Percentiles rank a stretch among this genome's conserved stretches.
Evolutionary conservation across 2,888 invertebrate species (phyloP).

Genomic region (Tipula unca): DNA sequence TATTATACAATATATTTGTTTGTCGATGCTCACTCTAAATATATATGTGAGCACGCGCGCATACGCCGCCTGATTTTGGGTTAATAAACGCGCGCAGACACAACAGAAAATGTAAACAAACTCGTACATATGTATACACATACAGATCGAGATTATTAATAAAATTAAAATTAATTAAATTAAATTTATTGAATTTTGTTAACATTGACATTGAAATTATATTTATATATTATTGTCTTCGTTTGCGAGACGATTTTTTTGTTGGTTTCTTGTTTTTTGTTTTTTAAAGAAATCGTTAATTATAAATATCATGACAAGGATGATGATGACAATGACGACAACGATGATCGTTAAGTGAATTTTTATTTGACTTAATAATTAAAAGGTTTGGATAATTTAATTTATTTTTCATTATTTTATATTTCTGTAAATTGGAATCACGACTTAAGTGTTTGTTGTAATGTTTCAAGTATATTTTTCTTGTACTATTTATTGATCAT

Average conservation of each 20-base stretch:
- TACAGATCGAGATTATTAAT: not conserved
- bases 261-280: not conserved
- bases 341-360: not conserved
- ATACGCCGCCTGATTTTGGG: not conserved
- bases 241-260: not conserved
- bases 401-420: not conserved
- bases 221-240: not conserved
- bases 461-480: not conserved
- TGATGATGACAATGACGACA: not conserved
- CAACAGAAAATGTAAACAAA: not conserved
- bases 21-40: not conserved
- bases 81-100: not conserved
- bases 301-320: not conserved
- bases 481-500: not conserved
- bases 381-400: not conserved
- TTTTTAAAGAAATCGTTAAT: not conserved
- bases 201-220: not conserved
- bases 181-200: not conserved
- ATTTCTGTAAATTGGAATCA: constrained; percentile 8
- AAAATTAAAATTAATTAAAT: constrained; percentile 8
- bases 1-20: not conserved
- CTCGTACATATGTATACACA: not conserved
- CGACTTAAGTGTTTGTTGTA: not conserved
- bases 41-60: not conserved
- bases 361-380: constrained; percentile 8